phyloP scores from a whole-genome alignment of 23 tunicate species.

The Corella eumyota region DNA sequence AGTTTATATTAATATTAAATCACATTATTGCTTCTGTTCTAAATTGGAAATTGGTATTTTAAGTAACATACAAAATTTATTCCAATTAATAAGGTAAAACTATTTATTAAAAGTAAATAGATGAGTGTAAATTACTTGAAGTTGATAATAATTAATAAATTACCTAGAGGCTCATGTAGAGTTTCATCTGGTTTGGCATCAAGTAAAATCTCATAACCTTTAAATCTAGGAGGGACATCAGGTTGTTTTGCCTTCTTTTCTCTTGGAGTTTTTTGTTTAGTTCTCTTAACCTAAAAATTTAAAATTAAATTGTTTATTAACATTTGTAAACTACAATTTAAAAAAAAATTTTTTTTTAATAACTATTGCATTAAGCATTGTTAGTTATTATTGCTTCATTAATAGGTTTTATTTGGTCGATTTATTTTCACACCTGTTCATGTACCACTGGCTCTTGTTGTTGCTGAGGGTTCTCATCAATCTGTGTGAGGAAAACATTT shows the following conservation, averaged over 20 bases:
- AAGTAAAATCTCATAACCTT: conserved; percentile 35
- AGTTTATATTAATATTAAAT: too few relatives aligned
- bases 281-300: neutral
- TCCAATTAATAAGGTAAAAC: too few relatives aligned
- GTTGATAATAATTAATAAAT: neutral
- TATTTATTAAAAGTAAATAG: too few relatives aligned
- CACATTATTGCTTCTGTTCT: too few relatives aligned
- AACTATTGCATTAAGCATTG: neutral
- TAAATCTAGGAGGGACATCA: conserved; percentile 10
- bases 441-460: too few relatives aligned
- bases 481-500: conserved; percentile 65
- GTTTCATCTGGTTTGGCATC: conserved; percentile 42
- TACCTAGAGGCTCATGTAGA: conserved; percentile 27
- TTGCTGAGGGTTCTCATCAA: conserved; percentile 19
- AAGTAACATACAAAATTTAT: too few relatives aligned
- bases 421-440: neutral
- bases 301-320: neutral
- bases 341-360: neutral
- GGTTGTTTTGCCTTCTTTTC: neutral
- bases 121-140: too few relatives aligned
- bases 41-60: too few relatives aligned
- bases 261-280: neutral
- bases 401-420: too few relatives aligned
- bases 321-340: neutral
- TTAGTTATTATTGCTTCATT: too few relatives aligned